Conservation (phyloP, 2,888 invertebrate genomes). For the Clusia tigrina region DNA sequence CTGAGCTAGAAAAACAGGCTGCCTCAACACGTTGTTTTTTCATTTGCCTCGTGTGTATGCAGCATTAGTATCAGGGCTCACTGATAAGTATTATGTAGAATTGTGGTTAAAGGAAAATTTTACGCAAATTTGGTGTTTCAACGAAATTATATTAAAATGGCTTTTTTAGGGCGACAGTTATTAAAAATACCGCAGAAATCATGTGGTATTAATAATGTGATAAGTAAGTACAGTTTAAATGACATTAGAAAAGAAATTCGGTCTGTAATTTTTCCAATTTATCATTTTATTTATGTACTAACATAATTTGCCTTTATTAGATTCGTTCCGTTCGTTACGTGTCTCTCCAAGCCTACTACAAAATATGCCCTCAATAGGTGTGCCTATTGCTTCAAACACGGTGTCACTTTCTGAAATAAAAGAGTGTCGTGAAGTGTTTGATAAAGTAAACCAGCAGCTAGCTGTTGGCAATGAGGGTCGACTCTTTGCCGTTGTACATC, state of each 20-base stretch:
- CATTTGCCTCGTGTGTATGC: too few species aligned
- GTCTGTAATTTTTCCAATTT: not conserved
- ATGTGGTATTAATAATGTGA: conserved; percentile 32
- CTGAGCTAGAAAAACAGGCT: too few species aligned
- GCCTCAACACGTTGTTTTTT: too few species aligned
- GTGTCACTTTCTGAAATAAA: conserved; percentile 43
- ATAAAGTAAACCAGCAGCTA: conserved; percentile 52
- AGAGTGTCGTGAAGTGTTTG: conserved; percentile 46
- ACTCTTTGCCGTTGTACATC: conserved; percentile 80
- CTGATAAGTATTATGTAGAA: too few species aligned
- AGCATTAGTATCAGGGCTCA: too few species aligned
- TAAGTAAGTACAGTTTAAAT: conserved; percentile 37
- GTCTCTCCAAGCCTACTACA: conserved; percentile 40
- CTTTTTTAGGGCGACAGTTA: conserved; percentile 45
- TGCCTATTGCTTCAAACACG: conserved; percentile 7
- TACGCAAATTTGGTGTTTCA: too few species aligned
- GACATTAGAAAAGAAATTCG: not conserved
- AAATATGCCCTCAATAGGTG: conserved; percentile 29
- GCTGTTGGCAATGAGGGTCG: conserved; percentile 50
- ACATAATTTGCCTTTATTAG: conserved; percentile 30
- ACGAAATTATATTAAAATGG: too few species aligned
- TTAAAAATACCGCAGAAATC: conserved; percentile 44
- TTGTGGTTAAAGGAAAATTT: too few species aligned
- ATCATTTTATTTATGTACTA: not conserved
- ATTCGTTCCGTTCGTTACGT: conserved; percentile 48